These are phyloP conservation scores for Fissipunctia ypsillon DNA, from an alignment of 2,888 invertebrate genomes.

Conservation along the genomic window DNA sequence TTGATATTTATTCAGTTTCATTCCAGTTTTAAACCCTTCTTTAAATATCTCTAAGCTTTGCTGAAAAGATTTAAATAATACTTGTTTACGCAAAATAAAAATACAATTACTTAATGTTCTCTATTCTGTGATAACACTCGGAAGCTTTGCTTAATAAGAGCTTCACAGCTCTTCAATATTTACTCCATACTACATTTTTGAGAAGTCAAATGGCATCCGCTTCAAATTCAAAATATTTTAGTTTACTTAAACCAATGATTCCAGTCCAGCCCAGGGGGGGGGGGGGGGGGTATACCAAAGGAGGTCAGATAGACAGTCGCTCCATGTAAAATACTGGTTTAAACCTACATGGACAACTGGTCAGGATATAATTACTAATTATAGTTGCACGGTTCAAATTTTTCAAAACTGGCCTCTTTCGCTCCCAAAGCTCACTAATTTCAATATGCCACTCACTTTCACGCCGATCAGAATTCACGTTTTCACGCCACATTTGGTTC, in stretches of 20 bases:
- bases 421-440: conserved; percentile 25
- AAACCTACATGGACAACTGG: background rate
- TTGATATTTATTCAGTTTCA: background rate
- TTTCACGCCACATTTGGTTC: conserved; percentile 43
- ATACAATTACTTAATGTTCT: background rate
- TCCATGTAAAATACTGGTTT: background rate
- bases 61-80: background rate
- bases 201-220: background rate
- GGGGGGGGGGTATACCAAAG: no score
- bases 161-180: background rate
- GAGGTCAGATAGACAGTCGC: background rate
- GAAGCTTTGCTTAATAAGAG: conserved; percentile 2
- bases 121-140: background rate
- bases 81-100: background rate
- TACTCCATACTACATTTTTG: background rate
- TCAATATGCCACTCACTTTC: conserved; percentile 31
- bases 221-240: background rate
- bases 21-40: background rate
- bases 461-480: conserved; percentile 33
- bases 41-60: background rate
- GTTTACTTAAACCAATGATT: background rate
- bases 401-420: background rate
- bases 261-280: background rate
- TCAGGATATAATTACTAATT: background rate
- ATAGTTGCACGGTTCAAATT: background rate